These are phyloP conservation scores for Astyanax mexicanus DNA, from an alignment of 2,797 vertebrate species.

Conservation along the genomic window DNA sequence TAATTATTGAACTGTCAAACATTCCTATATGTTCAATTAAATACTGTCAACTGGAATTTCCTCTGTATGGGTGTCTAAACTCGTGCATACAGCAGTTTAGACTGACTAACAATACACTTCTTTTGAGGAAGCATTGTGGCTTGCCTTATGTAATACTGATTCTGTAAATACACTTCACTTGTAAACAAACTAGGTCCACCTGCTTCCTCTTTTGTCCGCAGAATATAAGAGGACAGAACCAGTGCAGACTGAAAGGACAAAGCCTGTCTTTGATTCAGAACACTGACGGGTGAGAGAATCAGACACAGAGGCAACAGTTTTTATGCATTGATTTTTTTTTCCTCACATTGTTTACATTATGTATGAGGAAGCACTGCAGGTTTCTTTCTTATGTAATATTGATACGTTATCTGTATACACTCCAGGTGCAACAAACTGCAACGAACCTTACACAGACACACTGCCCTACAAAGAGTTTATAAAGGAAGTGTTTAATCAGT, in stretches of 20 bases:
- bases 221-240: conserved; percentile 51
- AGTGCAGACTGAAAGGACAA: neutral
- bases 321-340: neutral
- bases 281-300: conserved; percentile 13
- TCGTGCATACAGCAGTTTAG: too few species aligned
- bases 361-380: neutral
- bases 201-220: conserved; percentile 62
- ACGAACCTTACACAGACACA: conserved; percentile 17
- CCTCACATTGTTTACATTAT: neutral
- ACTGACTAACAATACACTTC: too few species aligned
- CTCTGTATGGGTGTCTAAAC: too few species aligned
- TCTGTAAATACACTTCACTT: neutral
- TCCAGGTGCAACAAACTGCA: conserved; percentile 27
- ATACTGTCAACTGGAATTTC: too few species aligned
- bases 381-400: conserved; percentile 33
- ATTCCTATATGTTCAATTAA: too few species aligned
- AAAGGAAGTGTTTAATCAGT: neutral
- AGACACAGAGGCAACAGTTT: neutral
- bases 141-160: neutral
- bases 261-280: conserved; percentile 12
- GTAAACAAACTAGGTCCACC: conserved; percentile 56
- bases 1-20: too few species aligned
- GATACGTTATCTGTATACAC: conserved; percentile 17
- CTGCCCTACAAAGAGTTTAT: conserved; percentile 3
- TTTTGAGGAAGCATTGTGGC: neutral